Evolutionary conservation across 2,797 vertebrate genomes (phyloP).

Genomic region (Sibirionetta formosa): DNA sequence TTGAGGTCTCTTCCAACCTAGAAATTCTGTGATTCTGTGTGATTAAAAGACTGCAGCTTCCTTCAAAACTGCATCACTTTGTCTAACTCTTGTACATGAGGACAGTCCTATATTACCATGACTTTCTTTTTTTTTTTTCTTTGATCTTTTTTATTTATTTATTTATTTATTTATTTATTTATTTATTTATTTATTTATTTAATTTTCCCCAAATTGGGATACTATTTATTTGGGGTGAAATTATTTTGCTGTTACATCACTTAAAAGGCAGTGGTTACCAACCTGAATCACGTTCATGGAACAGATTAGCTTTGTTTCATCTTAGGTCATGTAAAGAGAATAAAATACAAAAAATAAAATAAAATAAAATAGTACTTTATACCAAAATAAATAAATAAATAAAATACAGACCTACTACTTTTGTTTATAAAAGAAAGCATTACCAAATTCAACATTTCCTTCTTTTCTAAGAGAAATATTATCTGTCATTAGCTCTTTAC

Average conservation of each 20-base stretch:
- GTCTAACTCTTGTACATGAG: neutral
- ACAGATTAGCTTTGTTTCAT: neutral
- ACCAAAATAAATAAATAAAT: neutral
- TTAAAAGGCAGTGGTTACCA: conserved; percentile 13
- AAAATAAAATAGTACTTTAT: neutral
- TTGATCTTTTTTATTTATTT: neutral
- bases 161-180: neutral
- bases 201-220: neutral
- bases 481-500: neutral
- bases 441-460: neutral
- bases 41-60: neutral
- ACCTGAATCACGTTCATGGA: conserved; percentile 2
- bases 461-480: neutral
- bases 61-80: neutral
- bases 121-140: neutral
- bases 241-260: neutral
- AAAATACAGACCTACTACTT: neutral
- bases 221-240: neutral
- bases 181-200: too few species aligned
- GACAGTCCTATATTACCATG: neutral
- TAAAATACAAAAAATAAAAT: neutral
- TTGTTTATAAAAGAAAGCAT: neutral
- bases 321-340: neutral
- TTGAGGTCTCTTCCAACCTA: too few species aligned
- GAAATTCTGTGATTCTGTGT: too few species aligned